Percentiles rank a stretch among this genome's conserved stretches.
Conservation (phyloP, 2,113 vertebrate species). For the Trogon melanurus region DNA sequence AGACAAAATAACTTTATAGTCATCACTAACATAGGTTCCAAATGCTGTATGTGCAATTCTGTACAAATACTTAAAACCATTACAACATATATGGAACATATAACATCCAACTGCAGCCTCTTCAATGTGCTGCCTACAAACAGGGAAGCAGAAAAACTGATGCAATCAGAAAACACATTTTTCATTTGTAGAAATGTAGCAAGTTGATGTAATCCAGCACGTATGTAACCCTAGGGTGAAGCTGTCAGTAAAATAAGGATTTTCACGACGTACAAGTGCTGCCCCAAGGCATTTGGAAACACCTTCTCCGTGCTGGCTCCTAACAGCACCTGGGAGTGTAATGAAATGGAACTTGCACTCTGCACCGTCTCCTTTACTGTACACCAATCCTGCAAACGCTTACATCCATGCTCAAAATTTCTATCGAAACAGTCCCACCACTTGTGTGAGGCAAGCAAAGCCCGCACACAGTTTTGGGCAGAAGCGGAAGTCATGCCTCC, state of each 20-base stretch:
- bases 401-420: not conserved
- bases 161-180: not conserved
- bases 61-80: not conserved
- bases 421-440: not conserved
- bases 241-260: not conserved
- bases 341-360: not conserved
- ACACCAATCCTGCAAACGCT: not conserved
- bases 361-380: not conserved
- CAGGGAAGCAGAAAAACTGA: not conserved
- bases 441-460: not conserved
- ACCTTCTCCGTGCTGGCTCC: conserved; percentile 1
- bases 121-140: not conserved
- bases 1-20: conserved; percentile 16
- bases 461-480: accelerated
- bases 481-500: not conserved
- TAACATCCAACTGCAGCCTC: not conserved
- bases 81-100: not conserved
- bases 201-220: not conserved
- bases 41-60: not conserved
- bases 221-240: not conserved
- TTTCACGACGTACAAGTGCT: not conserved
- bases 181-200: not conserved
- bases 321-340: not conserved
- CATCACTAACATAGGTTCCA: not conserved
- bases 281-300: conserved; percentile 30